Evolutionary conservation across 2,888 invertebrate genomes (phyloP).

Genomic region (Eledona agricola): DNA sequence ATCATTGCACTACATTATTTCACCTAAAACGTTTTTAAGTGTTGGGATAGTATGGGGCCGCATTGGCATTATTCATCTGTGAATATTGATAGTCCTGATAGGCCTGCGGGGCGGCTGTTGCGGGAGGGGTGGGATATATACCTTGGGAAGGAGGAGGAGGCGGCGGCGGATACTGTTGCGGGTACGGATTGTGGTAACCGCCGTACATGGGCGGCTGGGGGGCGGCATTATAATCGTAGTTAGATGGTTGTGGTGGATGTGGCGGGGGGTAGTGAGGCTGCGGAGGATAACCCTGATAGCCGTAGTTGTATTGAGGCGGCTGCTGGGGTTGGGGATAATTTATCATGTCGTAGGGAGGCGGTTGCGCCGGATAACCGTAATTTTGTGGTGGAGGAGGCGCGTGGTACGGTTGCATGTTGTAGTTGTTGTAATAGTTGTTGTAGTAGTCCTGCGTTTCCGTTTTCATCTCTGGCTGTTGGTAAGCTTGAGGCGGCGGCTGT

Average conservation of each 20-base stretch:
- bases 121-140: slow-evolving; percentile 51
- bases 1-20: slow-evolving; percentile 42
- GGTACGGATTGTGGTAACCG: slow-evolving; percentile 51
- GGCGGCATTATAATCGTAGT: slow-evolving; percentile 43
- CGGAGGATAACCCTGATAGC: slow-evolving; percentile 55
- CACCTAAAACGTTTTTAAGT: slow-evolving; percentile 43
- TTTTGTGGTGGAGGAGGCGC: slow-evolving; percentile 46
- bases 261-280: slow-evolving; percentile 53
- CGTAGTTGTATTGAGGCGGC: slow-evolving; percentile 52
- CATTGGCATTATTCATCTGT: slow-evolving; percentile 42
- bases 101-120: slow-evolving; percentile 40
- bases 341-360: slow-evolving; percentile 57
- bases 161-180: slow-evolving; percentile 54
- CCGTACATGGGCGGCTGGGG: slow-evolving; percentile 51
- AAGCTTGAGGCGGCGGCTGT: slow-evolving; percentile 47
- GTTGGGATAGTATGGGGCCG: slow-evolving; percentile 48
- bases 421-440: slow-evolving; percentile 49
- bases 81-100: slow-evolving; percentile 57
- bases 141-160: slow-evolving; percentile 52
- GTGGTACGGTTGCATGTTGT: slow-evolving; percentile 49
- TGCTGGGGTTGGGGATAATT: slow-evolving; percentile 53
- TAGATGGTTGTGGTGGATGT: slow-evolving; percentile 42
- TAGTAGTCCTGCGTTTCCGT: slow-evolving; percentile 34
- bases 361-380: slow-evolving; percentile 55
- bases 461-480: slow-evolving; percentile 25